phyloP scores from a whole-genome alignment of 1,140 invertebrate species.

The Brachystomella parvula region DNA sequence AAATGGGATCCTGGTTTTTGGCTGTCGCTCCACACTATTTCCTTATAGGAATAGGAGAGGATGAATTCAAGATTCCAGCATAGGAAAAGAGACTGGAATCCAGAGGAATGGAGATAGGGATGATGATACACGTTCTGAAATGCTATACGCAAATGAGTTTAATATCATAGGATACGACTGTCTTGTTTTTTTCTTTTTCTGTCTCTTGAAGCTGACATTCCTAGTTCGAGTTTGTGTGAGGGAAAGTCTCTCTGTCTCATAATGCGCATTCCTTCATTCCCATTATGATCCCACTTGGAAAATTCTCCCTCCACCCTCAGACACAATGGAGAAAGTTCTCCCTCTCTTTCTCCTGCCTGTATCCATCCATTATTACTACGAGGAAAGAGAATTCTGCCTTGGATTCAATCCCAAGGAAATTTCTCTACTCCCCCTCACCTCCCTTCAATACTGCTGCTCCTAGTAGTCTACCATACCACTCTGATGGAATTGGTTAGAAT shows the following conservation, averaged over 20 bases:
- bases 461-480: too few species aligned
- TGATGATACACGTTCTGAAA: neutral
- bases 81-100: too few species aligned
- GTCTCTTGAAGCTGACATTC: constrained; percentile 12
- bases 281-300: constrained; percentile 11
- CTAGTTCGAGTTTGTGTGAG: neutral
- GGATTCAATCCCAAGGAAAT: constrained; percentile 1
- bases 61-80: too few species aligned
- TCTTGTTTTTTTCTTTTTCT: neutral
- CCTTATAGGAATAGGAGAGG: too few species aligned
- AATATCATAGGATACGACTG: neutral
- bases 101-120: neutral
- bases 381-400: neutral
- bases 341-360: neutral
- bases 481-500: too few species aligned
- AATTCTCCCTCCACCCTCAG: constrained; percentile 2
- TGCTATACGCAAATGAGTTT: neutral
- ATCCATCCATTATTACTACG: constrained; percentile 9
- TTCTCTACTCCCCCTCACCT: too few species aligned
- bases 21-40: too few species aligned
- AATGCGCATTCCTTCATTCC: constrained; percentile 17
- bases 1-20: neutral
- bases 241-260: constrained; percentile 16
- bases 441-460: too few species aligned
- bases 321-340: constrained; percentile 11